phyloP scores from a whole-genome alignment of 1,140 invertebrate genomes.

The Halictus rubicundus region DNA sequence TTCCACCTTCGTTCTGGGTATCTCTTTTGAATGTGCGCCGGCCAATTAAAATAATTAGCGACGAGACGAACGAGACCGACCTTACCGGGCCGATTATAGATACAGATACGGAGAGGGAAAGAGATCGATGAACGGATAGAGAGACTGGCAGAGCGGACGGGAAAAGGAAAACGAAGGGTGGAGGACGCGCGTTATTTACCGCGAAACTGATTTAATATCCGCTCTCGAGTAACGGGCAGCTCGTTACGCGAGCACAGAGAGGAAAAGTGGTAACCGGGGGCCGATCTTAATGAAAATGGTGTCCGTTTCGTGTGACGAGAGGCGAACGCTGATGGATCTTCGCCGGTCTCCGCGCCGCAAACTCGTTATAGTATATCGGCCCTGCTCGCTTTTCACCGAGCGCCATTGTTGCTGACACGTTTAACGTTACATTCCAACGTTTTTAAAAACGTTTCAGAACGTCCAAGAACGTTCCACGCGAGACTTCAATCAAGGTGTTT shows the following conservation, averaged over 20 bases:
- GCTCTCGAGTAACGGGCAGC: constrained; percentile 24
- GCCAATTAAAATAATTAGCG: constrained; percentile 71
- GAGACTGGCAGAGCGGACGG: not conserved
- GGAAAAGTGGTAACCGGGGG: not conserved
- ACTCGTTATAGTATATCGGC: not conserved
- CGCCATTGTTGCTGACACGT: not conserved
- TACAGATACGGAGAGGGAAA: constrained; percentile 53
- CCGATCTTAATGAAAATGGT: constrained; percentile 38
- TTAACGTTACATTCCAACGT: no score
- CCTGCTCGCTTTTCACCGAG: not conserved
- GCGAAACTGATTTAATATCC: constrained; percentile 60
- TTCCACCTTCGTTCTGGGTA: constrained; percentile 56
- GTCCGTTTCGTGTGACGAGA: not conserved
- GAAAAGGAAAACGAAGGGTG: constrained; percentile 34
- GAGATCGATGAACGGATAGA: constrained; percentile 42
- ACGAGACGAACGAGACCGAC: constrained; percentile 65
- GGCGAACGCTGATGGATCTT: constrained; percentile 2
- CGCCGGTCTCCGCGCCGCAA: not conserved
- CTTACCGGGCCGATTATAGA: constrained; percentile 62
- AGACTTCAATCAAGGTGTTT: no score
- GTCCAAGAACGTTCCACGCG: no score
- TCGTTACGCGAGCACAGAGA: constrained; percentile 19
- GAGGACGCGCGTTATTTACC: constrained; percentile 46
- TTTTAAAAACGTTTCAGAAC: no score
- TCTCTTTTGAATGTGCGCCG: constrained; percentile 68